Percentiles rank a stretch among this genome's conserved stretches.
These are phyloP conservation scores for Sebastes hubbsi DNA, from an alignment of 2,797 vertebrate species.

Conservation along the genomic window DNA sequence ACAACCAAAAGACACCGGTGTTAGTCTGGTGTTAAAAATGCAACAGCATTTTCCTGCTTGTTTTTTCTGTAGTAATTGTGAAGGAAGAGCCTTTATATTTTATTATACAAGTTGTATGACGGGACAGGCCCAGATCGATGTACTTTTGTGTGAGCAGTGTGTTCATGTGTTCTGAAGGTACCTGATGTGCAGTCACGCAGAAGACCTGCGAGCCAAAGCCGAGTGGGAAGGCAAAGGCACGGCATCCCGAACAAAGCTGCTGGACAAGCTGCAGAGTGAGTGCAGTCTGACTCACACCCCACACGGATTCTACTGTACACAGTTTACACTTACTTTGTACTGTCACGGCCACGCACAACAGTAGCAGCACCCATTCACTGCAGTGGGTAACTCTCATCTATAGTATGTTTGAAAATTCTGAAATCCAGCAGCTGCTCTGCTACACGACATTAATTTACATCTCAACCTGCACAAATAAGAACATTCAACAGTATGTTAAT, in stretches of 20 bases:
- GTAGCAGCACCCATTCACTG: background rate
- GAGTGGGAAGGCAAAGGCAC: slow-evolving; percentile 98
- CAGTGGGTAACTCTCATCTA: background rate
- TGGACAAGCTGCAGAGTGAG: slow-evolving; percentile 99
- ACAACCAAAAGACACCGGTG: background rate
- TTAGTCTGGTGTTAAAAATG: background rate
- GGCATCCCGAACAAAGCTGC: slow-evolving; percentile 90
- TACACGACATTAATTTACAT: too few relatives aligned
- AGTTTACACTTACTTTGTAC: background rate
- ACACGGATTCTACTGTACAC: background rate
- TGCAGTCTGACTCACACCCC: slow-evolving; percentile 2
- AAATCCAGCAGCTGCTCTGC: background rate
- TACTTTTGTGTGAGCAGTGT: background rate
- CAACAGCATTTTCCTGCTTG: background rate
- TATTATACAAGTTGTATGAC: too few relatives aligned
- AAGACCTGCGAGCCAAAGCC: slow-evolving; percentile 94
- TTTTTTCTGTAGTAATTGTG: background rate
- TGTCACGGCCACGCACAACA: background rate
- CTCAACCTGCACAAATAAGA: background rate
- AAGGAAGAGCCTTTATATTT: background rate
- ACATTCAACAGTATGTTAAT: background rate
- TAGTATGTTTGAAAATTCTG: background rate
- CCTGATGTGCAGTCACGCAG: slow-evolving; percentile 97
- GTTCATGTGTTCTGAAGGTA: slow-evolving; percentile 82
- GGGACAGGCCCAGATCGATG: background rate